These are phyloP conservation scores for Anoplolepis gracilipes DNA, from an alignment of 1,140 invertebrate genomes.

Conservation along the genomic window DNA sequence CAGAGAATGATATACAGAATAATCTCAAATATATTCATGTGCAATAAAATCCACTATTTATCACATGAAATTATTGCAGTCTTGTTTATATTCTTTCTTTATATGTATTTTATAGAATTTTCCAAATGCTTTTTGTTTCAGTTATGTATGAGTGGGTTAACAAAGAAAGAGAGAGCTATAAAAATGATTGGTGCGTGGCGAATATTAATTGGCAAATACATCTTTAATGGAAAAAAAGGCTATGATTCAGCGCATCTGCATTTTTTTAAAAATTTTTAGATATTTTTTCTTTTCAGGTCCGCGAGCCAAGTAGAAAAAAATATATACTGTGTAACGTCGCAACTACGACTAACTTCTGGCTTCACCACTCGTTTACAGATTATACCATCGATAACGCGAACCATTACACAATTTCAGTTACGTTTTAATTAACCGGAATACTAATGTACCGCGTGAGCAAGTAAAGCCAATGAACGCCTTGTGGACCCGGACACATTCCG, in stretches of 20 bases:
- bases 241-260: constrained; percentile 22
- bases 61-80: background rate
- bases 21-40: background rate
- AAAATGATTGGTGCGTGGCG: background rate
- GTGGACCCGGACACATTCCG: constrained; percentile 67
- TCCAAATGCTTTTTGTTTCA: constrained; percentile 5
- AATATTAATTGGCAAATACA: constrained; percentile 31
- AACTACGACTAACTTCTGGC: constrained; percentile 50
- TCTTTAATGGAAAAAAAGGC: constrained; percentile 16
- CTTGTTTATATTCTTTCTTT: constrained; percentile 5
- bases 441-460: constrained; percentile 74
- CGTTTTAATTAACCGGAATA: constrained; percentile 76
- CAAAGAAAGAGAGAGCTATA: background rate
- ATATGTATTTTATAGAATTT: background rate
- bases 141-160: background rate
- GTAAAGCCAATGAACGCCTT: constrained; percentile 67
- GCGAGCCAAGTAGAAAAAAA: constrained; percentile 67
- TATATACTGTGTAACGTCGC: constrained; percentile 23
- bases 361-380: constrained; percentile 44
- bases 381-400: constrained; percentile 54
- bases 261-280: constrained; percentile 60
- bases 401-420: constrained; percentile 73
- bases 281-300: constrained; percentile 63
- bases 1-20: too few relatives aligned
- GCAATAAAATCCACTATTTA: background rate